Percentiles rank a stretch among this genome's conserved stretches.
These are phyloP conservation scores for Ophion ventricosus DNA, from an alignment of 2,888 invertebrate genomes.

Conservation along the genomic window DNA sequence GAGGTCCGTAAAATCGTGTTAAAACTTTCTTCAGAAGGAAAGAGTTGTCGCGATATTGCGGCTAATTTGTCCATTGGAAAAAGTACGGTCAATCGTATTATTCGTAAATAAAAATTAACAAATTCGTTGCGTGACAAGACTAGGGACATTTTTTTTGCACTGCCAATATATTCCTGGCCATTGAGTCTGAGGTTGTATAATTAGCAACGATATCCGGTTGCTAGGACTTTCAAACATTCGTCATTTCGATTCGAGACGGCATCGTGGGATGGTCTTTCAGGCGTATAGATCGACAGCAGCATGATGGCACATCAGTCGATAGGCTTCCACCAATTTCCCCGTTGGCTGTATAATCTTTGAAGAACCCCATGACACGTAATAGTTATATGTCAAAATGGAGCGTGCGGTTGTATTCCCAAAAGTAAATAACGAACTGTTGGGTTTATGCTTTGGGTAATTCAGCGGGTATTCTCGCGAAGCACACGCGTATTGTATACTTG, in stretches of 20 bases:
- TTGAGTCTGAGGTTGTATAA: background rate
- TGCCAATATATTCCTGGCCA: too few relatives aligned
- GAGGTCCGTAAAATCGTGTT: too few relatives aligned
- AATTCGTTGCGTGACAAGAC: too few relatives aligned
- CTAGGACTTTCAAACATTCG: conserved; percentile 15
- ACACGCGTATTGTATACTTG: conserved; percentile 17
- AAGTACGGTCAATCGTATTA: too few relatives aligned
- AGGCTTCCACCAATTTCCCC: conserved; percentile 38
- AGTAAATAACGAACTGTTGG: conserved; percentile 48
- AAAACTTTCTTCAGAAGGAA: too few relatives aligned
- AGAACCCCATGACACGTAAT: conserved; percentile 6
- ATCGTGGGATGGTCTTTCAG: background rate
- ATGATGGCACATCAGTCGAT: background rate
- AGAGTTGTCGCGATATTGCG: too few relatives aligned
- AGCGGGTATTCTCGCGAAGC: conserved; percentile 17
- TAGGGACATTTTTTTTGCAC: too few relatives aligned
- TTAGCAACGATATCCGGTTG: background rate
- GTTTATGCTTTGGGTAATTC: conserved; percentile 15
- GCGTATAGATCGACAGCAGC: background rate
- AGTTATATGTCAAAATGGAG: conserved; percentile 45
- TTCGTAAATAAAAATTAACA: too few relatives aligned
- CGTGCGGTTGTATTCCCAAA: conserved; percentile 43
- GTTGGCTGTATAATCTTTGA: conserved; percentile 36
- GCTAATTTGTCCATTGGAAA: too few relatives aligned
- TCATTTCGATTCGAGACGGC: conserved; percentile 10